Percentiles rank a stretch among this genome's conserved stretches.
Evolutionary conservation across 2,113 vertebrate species (phyloP).

Genomic region (Theropithecus gelada): DNA sequence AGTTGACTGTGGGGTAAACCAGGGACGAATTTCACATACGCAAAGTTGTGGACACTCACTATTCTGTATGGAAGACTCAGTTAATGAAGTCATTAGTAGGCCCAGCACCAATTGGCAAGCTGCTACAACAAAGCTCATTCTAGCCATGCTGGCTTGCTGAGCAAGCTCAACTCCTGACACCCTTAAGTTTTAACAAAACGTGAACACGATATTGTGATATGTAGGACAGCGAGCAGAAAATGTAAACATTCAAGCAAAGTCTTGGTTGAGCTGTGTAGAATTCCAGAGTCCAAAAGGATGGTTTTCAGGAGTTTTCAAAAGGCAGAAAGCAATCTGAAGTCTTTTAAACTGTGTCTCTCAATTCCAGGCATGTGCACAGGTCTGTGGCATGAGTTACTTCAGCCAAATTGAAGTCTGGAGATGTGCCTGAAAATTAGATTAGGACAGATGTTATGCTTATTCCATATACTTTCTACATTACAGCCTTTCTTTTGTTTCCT

Average conservation of each 20-base stretch:
- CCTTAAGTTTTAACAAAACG: background rate
- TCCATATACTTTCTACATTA: background rate
- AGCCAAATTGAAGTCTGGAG: constrained; percentile 60
- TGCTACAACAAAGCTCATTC: constrained; percentile 75
- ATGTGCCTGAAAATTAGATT: constrained; percentile 84
- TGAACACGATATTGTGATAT: background rate
- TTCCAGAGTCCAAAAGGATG: constrained; percentile 60
- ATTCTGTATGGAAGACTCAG: constrained; percentile 86
- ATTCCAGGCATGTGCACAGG: constrained; percentile 51
- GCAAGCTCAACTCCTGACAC: constrained; percentile 9
- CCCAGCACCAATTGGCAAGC: constrained; percentile 86
- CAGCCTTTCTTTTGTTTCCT: background rate
- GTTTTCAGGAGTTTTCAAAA: constrained; percentile 59
- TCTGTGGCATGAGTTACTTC: constrained; percentile 9
- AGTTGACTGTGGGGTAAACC: constrained; percentile 99
- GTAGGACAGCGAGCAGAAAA: constrained; percentile 24
- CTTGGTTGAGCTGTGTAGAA: constrained; percentile 64
- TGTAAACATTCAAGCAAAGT: constrained; percentile 51
- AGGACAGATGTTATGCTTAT: constrained; percentile 72
- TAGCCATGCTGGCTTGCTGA: constrained; percentile 87
- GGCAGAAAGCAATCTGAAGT: constrained; percentile 55
- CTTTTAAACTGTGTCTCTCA: constrained; percentile 58
- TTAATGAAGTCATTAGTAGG: constrained; percentile 84
- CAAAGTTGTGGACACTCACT: constrained; percentile 96
- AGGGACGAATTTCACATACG: constrained; percentile 97